Base-by-base conservation (phyloP, 2,888 invertebrate species). In the Himalopsyche japonica region DNA sequence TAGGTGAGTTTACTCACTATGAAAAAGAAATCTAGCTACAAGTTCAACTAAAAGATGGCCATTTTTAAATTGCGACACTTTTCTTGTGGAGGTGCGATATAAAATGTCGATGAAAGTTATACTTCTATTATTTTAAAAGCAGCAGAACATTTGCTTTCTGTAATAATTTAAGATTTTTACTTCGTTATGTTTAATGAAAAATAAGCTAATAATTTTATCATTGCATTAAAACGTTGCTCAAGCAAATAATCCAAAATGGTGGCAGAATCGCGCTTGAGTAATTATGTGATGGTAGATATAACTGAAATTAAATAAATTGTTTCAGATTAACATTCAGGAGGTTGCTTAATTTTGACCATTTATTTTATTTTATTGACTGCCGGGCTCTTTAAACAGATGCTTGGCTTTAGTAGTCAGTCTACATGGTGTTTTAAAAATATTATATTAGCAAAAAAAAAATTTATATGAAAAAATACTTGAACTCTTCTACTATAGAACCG, bases 211-310 rank as follows among this genome's bases (percentile, higher is more conserved):
- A 70, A 70, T 70, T 27, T 70, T 15, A 27, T 27, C 15, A 70
- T 3, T 12, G 15, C 15, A 12, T 70, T 24, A 30, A 70, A 27
- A 30, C 30, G 24, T 70, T 70, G 1, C 12, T 6, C 24, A 30
- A 27, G 30, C 27, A 70, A 70, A 70, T 70, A 70, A 70, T 70
- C 70, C 30, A 27, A 70, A 70, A 70, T 70, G 27, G 27, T 27
- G 70, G 12, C 70, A 70, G 27, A 57, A 15, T 3, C 70, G 70
- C 10, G 70, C 70, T 70, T 4, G 57, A 70, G 30, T 70, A 70
- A 70, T 70, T 70, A 70, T 70, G 70, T 70, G 70, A 70, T 70
- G 70, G 70, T 70, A 70, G 70, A 70, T 70, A 70, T 70, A 70
- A 70, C 70, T 30, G 15, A 70, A 70, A 70, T 70, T 70, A 70